Conservation (phyloP, 2,888 invertebrate species). For the Xylota segnis region DNA sequence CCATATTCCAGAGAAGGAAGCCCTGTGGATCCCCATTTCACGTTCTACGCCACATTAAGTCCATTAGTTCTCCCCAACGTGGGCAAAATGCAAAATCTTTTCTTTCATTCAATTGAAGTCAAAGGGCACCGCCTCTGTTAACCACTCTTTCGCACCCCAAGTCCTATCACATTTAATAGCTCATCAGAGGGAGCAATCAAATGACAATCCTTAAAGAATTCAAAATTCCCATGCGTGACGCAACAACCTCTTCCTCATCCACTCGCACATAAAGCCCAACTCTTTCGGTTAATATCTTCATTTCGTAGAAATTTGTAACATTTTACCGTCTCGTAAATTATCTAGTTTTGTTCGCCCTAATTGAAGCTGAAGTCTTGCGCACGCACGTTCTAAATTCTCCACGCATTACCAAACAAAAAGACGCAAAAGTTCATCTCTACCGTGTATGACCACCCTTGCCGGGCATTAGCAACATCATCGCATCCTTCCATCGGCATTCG, state of each 20-base stretch:
- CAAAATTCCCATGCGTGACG: not conserved
- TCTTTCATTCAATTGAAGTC: too few relatives aligned
- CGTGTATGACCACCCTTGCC: constrained; percentile 59
- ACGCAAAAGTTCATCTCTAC: constrained; percentile 55
- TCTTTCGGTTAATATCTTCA: constrained; percentile 35
- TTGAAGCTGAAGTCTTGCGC: constrained; percentile 63
- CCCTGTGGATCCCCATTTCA: too few relatives aligned
- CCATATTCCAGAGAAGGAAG: too few relatives aligned
- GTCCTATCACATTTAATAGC: not conserved
- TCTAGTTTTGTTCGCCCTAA: constrained; percentile 58
- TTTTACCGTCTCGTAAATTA: constrained; percentile 22
- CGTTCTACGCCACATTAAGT: too few relatives aligned
- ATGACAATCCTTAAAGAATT: not conserved
- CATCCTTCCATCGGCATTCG: constrained; percentile 26
- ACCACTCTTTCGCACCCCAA: too few relatives aligned
- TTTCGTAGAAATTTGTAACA: constrained; percentile 38
- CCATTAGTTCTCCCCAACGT: too few relatives aligned
- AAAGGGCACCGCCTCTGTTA: too few relatives aligned
- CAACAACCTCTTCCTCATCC: constrained; percentile 1
- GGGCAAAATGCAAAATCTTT: too few relatives aligned
- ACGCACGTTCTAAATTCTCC: constrained; percentile 59
- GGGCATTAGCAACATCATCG: not conserved
- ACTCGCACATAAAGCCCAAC: not conserved
- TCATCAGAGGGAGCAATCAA: not conserved
- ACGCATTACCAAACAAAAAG: constrained; percentile 23